Conservation (phyloP, 2,888 invertebrate genomes). For the Metopia argyrocephala region DNA sequence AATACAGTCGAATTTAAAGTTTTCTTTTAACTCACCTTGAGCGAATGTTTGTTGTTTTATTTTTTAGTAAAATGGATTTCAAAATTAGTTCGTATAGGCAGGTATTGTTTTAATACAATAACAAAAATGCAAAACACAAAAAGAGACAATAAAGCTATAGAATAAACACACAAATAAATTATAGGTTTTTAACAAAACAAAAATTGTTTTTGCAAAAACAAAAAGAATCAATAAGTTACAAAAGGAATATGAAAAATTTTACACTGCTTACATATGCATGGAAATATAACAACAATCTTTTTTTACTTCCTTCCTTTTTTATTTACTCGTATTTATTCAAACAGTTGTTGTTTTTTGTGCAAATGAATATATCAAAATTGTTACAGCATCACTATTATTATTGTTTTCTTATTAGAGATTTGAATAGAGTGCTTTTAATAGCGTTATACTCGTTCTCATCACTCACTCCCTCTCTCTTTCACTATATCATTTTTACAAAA, state of each 20-base stretch:
- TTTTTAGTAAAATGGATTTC: slow-evolving; percentile 11
- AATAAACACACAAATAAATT: slow-evolving; percentile 16
- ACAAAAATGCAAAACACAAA: background rate
- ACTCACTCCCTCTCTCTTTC: background rate
- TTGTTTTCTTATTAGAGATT: slow-evolving; percentile 28
- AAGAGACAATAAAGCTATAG: background rate
- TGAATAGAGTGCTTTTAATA: background rate
- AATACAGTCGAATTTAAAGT: no score
- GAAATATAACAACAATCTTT: background rate
- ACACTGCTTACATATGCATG: background rate
- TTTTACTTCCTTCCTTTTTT: background rate
- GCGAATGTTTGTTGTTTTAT: background rate
- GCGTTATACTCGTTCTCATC: background rate
- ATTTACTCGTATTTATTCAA: background rate
- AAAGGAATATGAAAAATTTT: background rate
- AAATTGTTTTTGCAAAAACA: slow-evolving; percentile 25
- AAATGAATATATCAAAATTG: no score
- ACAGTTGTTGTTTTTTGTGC: slow-evolving; percentile 7
- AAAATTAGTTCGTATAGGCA: background rate
- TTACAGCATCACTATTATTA: slow-evolving; percentile 24
- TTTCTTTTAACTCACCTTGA: slow-evolving; percentile 65
- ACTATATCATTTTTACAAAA: background rate
- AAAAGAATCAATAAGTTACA: slow-evolving; percentile 31
- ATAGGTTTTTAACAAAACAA: slow-evolving; percentile 11
- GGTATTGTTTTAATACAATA: background rate